These are phyloP conservation scores for Pterocles gutturalis DNA, from an alignment of 2,113 vertebrate species.

Conservation along the genomic window DNA sequence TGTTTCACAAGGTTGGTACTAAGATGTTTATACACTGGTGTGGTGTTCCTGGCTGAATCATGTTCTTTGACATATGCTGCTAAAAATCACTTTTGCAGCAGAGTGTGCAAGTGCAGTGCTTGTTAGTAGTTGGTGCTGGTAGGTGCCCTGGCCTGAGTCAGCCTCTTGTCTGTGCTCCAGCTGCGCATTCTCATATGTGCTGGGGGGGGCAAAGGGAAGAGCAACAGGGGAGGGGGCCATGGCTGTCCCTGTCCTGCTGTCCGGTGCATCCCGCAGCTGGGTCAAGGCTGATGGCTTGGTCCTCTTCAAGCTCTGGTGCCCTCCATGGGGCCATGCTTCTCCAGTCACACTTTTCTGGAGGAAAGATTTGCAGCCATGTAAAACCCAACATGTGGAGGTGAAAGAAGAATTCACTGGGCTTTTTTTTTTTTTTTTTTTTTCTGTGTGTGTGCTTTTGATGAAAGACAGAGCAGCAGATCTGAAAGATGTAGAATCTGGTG, in stretches of 20 bases:
- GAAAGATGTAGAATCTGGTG: not conserved
- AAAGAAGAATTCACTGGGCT: not conserved
- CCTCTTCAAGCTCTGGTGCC: not conserved
- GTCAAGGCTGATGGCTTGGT: not conserved
- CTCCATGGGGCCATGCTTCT: not conserved
- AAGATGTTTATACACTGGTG: not conserved
- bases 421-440: not conserved
- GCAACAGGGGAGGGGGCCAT: rapidly evolving
- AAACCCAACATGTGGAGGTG: not conserved
- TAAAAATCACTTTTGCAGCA: not conserved
- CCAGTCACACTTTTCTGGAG: not conserved
- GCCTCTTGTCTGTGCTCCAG: not conserved
- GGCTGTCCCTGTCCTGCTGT: not conserved
- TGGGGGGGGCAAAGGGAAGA: not conserved
- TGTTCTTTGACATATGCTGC: not conserved
- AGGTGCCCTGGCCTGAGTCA: not conserved
- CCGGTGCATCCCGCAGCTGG: rapidly evolving
- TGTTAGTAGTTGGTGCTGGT: not conserved
- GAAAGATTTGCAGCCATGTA: not conserved
- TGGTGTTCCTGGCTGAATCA: not conserved
- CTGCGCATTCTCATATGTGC: rapidly evolving
- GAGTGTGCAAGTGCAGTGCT: not conserved
- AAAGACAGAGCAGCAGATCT: not conserved
- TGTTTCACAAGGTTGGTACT: not conserved
- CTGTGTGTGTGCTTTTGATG: not conserved